Evolutionary conservation across 2,888 invertebrate genomes (phyloP).

Genomic region (Thumatha senex): DNA sequence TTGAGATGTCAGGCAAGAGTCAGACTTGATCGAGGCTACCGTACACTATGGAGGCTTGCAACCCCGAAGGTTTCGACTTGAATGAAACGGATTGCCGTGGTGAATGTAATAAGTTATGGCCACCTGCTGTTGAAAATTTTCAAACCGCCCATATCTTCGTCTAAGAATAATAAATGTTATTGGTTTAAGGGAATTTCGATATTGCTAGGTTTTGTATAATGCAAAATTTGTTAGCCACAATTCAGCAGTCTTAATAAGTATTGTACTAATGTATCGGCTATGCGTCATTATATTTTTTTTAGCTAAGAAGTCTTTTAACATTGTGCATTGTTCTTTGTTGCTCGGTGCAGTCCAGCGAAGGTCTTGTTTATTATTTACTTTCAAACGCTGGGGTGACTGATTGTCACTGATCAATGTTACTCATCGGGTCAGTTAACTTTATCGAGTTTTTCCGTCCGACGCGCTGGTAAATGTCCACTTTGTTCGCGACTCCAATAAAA

Average conservation of each 20-base stretch:
- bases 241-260: background rate
- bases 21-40: too few relatives aligned
- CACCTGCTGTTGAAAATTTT: too few relatives aligned
- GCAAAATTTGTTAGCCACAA: background rate
- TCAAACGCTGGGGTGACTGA: conserved; percentile 49
- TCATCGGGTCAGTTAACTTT: conserved; percentile 65
- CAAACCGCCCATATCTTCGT: too few relatives aligned
- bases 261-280: background rate
- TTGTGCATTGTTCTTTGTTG: conserved; percentile 41
- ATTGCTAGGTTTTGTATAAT: background rate
- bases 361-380: conserved; percentile 52
- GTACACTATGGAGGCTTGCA: too few relatives aligned
- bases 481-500: conserved; percentile 26
- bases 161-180: background rate
- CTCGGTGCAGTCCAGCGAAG: conserved; percentile 29
- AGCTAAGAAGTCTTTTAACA: background rate
- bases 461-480: conserved; percentile 25
- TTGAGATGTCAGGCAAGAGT: too few relatives aligned
- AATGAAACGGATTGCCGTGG: too few relatives aligned
- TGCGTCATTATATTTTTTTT: background rate
- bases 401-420: conserved; percentile 53
- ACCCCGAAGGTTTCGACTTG: too few relatives aligned
- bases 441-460: conserved; percentile 42
- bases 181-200: background rate
- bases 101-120: too few relatives aligned